Base-by-base conservation (phyloP, 2,888 invertebrate species). In the Orgyia antiqua region DNA sequence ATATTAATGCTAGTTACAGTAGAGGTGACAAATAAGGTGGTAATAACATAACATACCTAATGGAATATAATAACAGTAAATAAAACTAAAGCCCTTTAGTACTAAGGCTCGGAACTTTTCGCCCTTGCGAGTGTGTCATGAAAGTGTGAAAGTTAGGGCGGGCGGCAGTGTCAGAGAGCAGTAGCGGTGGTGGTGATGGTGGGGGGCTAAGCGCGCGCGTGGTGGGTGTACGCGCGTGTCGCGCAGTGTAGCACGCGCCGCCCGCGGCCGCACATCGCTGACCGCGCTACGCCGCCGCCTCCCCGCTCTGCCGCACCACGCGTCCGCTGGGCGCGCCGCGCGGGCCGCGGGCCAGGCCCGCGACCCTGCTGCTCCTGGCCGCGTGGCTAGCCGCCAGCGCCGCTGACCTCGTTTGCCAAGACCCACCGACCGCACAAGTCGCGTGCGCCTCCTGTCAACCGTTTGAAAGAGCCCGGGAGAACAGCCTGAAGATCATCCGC, bases 401-500 rank as follows among this genome's bases (percentile, higher is more conserved):
- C 58, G 72, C 78, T 58, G 78, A 82, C 49, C 65, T 65, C 46
- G 73, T 80, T 59, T 84, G 83, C 48, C 71, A 73, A 56, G 74
- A 77, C 39, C 61, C 67, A 13, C 66, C 74, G 43, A 50, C 71
- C 44, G 51, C 71, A 38, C 65, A 66, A 32, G 57, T 66, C 42
- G 70, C 79, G 48, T 89, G 89, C 63, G 75, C 87, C 52, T 79
- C 88, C 44, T 89, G 89, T 58, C 87, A 87, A 39, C 71, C 87
- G 20, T 66, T 87, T 49, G 88, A 89, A 51, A 88, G 88, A 67
- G 82, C 89, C 30, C 88, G 89, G 48, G 87, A 88, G 53, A 86
- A 89, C 52, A 90, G 88, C 58, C 76, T 91, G 39, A 87, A 88
- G 57, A 87, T 88, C 33, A 91, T 92, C 51, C 90, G 91, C 61